Evolutionary conservation across 2,797 vertebrate species (phyloP), one percentile per base, ranked within the genome.

Genomic region (Melanotaenia nigrans): DNA sequence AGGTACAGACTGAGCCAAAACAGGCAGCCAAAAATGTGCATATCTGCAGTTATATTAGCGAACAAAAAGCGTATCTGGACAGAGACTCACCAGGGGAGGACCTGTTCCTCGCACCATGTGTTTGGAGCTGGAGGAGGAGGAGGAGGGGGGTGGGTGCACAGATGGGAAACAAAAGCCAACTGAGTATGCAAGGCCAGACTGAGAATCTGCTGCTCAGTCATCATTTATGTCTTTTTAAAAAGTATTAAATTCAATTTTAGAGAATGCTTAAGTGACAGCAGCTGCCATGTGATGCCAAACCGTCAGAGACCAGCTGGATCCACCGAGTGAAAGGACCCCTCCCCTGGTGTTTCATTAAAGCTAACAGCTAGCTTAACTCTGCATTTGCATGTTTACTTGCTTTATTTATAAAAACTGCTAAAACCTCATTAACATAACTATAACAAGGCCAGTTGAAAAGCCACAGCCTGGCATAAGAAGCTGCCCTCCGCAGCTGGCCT

Each of bases 51-150:
- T 4, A 40, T 40, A 40, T 40, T 14, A 40, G 38, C 13, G 40
- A 61, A 53, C 33, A 16, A 56, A n/a, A 66, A 74, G 61, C 35
- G 71, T 54, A 40, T 78, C 61, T 16, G 8, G 28, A 32, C 35
- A 61, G 73, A 68, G 30, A 13, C 61, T 36, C 47, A 77, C 54
- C 70, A 60, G 25, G 58, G 45, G 71, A 83, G 87, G 88, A 89
- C 85, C 91, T 90, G 90, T 88, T 90, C 71, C 71, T 66, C 63
- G 33, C 75, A 58, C 75, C 80, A 85, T 83, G 82, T 77, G 88
- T 73, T 70, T 9, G 60, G 78, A 30, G 71, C 68, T 63, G 5
- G 28, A 28, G 22, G 9, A 12, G 5, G 9, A 3, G 25, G 25
- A 28, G 25, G 25, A 28, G 20, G 9, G 20, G 5, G 14, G 18